Evolutionary conservation across 2,797 vertebrate genomes (phyloP), one percentile per base, ranked within the genome.

Genomic region (Falco novaeseelandiae): DNA sequence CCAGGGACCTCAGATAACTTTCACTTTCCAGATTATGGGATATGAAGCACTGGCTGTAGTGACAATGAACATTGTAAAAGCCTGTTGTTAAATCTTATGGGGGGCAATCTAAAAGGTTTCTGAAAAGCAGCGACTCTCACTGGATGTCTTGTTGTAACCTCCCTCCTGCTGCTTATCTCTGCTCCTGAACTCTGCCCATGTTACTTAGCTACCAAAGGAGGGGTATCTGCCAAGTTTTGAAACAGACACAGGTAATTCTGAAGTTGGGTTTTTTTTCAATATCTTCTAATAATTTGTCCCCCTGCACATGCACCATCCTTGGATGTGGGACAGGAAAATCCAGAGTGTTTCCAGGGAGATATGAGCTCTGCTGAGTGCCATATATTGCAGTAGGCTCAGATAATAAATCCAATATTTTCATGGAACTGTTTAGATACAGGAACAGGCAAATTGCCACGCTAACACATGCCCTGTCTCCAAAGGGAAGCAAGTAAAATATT

Each of bases 301-400:
- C 25, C 20, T 86, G 40, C 2, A 2, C 10, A 32, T 29, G 61
- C 32, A 90, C 30, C 3, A 1, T 32, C 91, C 61, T 92, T 95
- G 96, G 61, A 72, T 55, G 16, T 2, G 3, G 22, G 49, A 92
- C 93, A 95, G 90, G 81, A 92, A 95, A 94, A 93, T 66, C 49
- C 61, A 29, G 23, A 38, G 51, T 65, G 90, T 94, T 96, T 93
- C 96, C 94, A 95, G 79, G 89, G 94, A 96, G 96, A 93, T 94
- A 46, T 90, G 69, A 92, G 92, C 54, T 95, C 61, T 93, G 57
- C 49, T 46, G 87, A 83, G 49, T 81, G 27, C 65, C 15, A 14
- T 78, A 78, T 61, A 94, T 94, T 95, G 74, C 48, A 74, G 52
- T 61, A 51, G 34, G 40, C 71, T 93, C 52, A 81, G 80, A 80